Percentiles rank a stretch among this genome's conserved stretches.
phyloP scores from a whole-genome alignment of 2,797 vertebrate species.

The Phalanger gymnotis region DNA sequence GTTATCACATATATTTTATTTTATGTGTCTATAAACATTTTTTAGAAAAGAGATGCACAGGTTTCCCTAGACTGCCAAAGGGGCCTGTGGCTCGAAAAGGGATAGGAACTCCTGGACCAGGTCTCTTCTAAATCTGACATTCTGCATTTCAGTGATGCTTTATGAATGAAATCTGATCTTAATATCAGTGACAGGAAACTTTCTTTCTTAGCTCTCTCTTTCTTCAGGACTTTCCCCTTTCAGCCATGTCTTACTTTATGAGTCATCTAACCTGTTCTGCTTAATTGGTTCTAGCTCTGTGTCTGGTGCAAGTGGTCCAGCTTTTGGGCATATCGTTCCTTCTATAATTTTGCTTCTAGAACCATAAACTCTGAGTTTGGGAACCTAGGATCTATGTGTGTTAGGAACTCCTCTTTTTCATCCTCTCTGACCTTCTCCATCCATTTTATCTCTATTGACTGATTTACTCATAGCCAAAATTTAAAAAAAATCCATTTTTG shows the following conservation, averaged over 20 bases:
- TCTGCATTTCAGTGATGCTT: neutral
- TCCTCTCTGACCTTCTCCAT: neutral
- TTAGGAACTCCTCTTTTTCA: neutral
- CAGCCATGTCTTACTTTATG: neutral
- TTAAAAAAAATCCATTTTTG: neutral
- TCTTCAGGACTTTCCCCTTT: neutral
- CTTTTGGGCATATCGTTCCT: neutral
- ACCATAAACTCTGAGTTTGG: neutral
- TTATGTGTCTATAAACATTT: neutral
- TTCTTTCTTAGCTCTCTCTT: neutral
- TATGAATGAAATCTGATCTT: neutral
- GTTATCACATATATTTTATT: neutral
- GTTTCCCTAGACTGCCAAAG: neutral
- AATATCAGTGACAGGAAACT: neutral
- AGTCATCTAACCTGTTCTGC: neutral
- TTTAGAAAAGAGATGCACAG: neutral
- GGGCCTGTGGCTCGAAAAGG: neutral
- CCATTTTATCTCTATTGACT: neutral
- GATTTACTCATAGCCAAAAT: neutral
- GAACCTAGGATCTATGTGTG: neutral
- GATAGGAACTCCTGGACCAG: neutral
- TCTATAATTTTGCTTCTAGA: neutral
- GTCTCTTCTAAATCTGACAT: neutral
- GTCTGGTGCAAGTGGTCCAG: neutral
- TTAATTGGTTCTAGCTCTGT: neutral